phyloP scores from a whole-genome alignment of 53 echinoderm and acorn worm genomes.

The Patiria pectinifera region DNA sequence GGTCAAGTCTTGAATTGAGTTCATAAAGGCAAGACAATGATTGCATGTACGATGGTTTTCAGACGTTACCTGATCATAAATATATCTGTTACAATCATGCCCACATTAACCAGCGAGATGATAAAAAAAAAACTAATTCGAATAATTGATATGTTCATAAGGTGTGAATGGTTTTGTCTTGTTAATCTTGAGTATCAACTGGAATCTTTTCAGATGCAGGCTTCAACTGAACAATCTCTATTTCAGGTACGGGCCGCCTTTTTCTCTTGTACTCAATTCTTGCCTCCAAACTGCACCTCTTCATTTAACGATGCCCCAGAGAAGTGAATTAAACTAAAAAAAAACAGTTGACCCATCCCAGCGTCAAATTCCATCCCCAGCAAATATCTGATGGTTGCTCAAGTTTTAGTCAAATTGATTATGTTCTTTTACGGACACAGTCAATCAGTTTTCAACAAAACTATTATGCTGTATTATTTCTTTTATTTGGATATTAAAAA shows the following conservation, averaged over 20 bases:
- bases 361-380: background rate
- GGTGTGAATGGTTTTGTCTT: background rate
- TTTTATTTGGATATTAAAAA: too few species aligned
- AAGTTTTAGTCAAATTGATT: background rate
- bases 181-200: conserved; percentile 21
- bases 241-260: conserved; percentile 44
- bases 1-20: too few species aligned
- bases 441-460: background rate
- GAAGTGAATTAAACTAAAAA: background rate
- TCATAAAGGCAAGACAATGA: too few species aligned
- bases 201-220: conserved; percentile 66
- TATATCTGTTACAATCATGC: too few species aligned
- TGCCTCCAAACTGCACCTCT: background rate
- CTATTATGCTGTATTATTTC: too few species aligned
- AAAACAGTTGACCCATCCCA: background rate
- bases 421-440: background rate
- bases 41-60: too few species aligned
- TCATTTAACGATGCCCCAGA: background rate
- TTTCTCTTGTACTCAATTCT: conserved; percentile 7
- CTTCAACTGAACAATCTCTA: conserved; percentile 54
- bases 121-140: too few species aligned
- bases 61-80: too few species aligned
- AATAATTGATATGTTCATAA: background rate
- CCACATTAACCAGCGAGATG: too few species aligned
- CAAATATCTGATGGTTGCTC: background rate